Conservation (phyloP, 2,888 invertebrate species). For the Zhuqinia jingwanae region DNA sequence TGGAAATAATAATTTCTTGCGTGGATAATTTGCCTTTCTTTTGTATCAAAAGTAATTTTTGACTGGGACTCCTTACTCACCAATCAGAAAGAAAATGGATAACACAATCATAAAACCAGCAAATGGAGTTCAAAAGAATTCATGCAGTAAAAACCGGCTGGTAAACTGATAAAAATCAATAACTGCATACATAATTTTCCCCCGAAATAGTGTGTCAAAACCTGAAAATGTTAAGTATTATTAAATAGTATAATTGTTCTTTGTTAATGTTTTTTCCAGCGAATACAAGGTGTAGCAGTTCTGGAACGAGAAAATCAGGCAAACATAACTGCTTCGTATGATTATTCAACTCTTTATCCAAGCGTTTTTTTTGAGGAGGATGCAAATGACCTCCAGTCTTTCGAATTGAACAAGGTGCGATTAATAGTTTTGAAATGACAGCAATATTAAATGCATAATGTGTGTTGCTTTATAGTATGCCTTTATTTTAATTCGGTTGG, state of each 20-base stretch:
- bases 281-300: constrained; percentile 61
- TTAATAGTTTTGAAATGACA: neutral
- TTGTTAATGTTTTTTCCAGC: constrained; percentile 49
- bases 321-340: constrained; percentile 58
- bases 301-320: constrained; percentile 56
- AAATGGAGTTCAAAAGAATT: constrained; percentile 25
- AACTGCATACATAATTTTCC: neutral
- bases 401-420: constrained; percentile 68
- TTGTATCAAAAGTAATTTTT: no score
- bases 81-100: no score
- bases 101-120: neutral
- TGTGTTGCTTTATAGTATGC: neutral
- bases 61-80: no score
- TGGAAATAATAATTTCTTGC: no score
- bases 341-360: constrained; percentile 47
- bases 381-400: constrained; percentile 58
- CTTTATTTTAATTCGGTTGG: neutral
- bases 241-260: neutral
- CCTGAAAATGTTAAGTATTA: neutral
- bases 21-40: no score
- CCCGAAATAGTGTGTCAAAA: no score
- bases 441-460: no score
- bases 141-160: constrained; percentile 44
- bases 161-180: neutral
- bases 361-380: constrained; percentile 64